Conservation (phyloP, 2,113 vertebrate genomes). For the Xiphophorus couchianus region DNA sequence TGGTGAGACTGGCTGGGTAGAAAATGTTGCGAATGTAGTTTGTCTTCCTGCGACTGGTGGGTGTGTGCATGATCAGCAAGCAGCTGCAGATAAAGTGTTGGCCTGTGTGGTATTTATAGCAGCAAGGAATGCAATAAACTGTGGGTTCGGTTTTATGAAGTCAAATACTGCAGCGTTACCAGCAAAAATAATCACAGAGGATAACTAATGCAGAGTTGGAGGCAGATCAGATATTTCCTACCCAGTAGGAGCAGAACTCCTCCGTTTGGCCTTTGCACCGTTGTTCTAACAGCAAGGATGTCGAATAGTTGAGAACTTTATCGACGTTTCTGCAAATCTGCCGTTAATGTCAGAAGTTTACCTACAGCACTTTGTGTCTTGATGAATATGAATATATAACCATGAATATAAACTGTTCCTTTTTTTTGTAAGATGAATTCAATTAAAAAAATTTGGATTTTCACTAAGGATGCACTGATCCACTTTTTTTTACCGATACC, state of each 20-base stretch:
- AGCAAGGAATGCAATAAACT: not conserved
- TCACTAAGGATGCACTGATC: too few species aligned
- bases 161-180: not conserved
- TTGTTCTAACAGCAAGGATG: not conserved
- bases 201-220: not conserved
- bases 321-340: not conserved
- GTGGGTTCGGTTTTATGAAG: not conserved
- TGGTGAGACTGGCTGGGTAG: slow-evolving; percentile 82
- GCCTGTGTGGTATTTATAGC: not conserved
- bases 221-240: not conserved
- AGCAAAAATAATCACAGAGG: not conserved
- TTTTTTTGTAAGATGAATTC: too few species aligned
- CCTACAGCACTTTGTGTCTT: too few species aligned
- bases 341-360: too few species aligned
- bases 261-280: not conserved
- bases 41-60: too few species aligned
- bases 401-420: too few species aligned
- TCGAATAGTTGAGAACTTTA: not conserved
- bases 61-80: not conserved
- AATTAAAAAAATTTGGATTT: too few species aligned
- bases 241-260: not conserved
- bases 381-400: too few species aligned
- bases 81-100: not conserved
- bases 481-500: too few species aligned
- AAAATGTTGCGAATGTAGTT: not conserved